phyloP scores from a whole-genome alignment of 2,888 invertebrate genomes.

The Dastarcus helophoroides region DNA sequence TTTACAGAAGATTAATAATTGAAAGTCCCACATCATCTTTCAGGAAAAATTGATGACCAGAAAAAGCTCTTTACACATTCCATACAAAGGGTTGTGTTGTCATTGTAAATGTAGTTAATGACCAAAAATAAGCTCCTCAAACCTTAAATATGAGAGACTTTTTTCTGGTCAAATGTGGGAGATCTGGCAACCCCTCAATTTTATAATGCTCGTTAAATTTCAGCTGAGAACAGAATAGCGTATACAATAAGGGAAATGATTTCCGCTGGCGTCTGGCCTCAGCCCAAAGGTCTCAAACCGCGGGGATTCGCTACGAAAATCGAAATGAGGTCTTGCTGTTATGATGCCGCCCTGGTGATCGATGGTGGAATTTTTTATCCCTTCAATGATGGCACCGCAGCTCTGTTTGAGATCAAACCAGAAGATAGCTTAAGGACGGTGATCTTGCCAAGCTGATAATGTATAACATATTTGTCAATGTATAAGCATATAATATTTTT shows the following conservation, averaged over 20 bases:
- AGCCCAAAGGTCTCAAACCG: conserved; percentile 62
- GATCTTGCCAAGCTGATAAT: conserved; percentile 27
- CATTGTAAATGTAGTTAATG: too few species aligned
- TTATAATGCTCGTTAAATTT: too few species aligned
- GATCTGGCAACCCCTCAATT: conserved; percentile 1
- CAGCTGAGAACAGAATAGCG: conserved; percentile 67
- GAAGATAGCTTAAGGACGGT: conserved; percentile 83
- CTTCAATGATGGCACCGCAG: conserved; percentile 90
- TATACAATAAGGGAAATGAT: conserved; percentile 93
- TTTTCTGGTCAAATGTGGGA: too few species aligned
- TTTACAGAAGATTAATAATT: too few species aligned
- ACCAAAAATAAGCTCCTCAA: too few species aligned
- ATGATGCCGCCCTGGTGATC: conserved; percentile 81
- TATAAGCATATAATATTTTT: too few species aligned
- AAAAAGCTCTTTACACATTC: too few species aligned
- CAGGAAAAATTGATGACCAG: too few species aligned
- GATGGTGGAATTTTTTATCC: conserved; percentile 90
- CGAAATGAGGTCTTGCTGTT: conserved; percentile 77
- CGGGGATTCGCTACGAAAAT: conserved; percentile 67
- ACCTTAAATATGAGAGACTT: too few species aligned
- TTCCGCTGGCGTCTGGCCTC: conserved; percentile 73
- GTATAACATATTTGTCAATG: too few species aligned
- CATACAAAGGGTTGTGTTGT: too few species aligned
- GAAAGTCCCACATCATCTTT: too few species aligned
- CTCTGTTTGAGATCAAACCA: conserved; percentile 68